These are phyloP conservation scores for Papilio polytes DNA, from an alignment of 1,140 invertebrate genomes.

Conservation along the genomic window DNA sequence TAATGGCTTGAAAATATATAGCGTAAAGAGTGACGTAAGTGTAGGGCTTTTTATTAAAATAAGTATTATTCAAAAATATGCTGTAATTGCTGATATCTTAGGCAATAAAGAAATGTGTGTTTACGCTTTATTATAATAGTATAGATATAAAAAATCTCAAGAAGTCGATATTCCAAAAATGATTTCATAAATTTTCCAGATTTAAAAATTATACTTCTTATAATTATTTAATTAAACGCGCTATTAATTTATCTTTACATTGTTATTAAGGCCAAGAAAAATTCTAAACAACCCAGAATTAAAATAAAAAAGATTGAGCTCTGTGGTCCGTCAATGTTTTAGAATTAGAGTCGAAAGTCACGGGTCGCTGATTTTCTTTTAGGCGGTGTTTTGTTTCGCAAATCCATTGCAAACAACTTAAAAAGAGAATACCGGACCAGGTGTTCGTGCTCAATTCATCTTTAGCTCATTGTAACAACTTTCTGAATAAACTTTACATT, in stretches of 20 bases:
- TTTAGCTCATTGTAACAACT: background rate
- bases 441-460: background rate
- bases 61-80: no score
- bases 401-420: conserved; percentile 13
- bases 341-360: conserved; percentile 5
- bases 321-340: background rate
- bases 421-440: conserved; percentile 19
- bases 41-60: no score
- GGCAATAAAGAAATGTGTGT: no score
- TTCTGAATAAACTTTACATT: background rate
- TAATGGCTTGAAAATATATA: no score
- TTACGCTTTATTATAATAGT: no score
- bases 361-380: conserved; percentile 21
- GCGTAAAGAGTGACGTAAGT: no score
- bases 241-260: background rate
- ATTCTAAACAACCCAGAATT: background rate
- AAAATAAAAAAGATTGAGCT: background rate
- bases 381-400: conserved; percentile 19
- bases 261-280: background rate
- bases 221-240: background rate
- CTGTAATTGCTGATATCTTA: no score
- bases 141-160: no score
- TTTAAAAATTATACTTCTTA: background rate
- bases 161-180: no score
- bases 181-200: background rate